Base-by-base conservation (phyloP, 2,113 vertebrate species). In the Numida meleagris region DNA sequence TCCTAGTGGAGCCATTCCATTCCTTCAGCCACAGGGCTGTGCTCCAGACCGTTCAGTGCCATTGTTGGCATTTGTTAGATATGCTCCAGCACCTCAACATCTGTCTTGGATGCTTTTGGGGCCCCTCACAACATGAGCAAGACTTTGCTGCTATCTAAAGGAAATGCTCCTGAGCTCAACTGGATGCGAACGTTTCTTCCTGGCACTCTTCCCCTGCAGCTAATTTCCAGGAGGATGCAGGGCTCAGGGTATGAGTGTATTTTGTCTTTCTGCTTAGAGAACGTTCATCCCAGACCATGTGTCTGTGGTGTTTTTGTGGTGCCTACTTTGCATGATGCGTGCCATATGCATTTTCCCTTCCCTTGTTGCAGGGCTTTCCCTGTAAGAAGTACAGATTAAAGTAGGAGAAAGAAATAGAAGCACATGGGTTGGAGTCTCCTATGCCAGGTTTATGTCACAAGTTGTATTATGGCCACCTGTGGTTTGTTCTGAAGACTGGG, bases 221-320 rank as follows among this genome's bases (percentile, higher is more conserved):
- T 67, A 19, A 31, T 4, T 4, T 48, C 45, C 38, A 46, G 82
- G 10, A 79, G 43, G 25, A 24, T 31, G 20, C 1, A 1, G 15
- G 15, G 33, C 34, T 40, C 31, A 36, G 40, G 40, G 6, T 71
- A 8, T 0, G 1, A 55, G 50, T 4, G 12, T 0, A 0, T 29
- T 68, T 58, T 45, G 38, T 45, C 15, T 48, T 25, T 70, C 17
- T 59, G 18, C n/a, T 33, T 48, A 14, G 31, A 34, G 67, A 55
- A 27, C 7, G 19, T 4, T 31, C 16, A 4, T 61, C 34, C 19
- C 2, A 12, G 42, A 6, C 12, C 21, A 4, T 23, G 17, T 46
- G 31, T 3, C 18, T 9, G 2, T 14, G 27, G 20, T 46, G 45
- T 21, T n/a, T 45, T 45, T 45, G 16, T 5, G 57, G 48, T 1